Percentiles rank a stretch among this genome's conserved stretches.
Conservation (phyloP, 2,113 vertebrate species). For the Spilogale gracilis region DNA sequence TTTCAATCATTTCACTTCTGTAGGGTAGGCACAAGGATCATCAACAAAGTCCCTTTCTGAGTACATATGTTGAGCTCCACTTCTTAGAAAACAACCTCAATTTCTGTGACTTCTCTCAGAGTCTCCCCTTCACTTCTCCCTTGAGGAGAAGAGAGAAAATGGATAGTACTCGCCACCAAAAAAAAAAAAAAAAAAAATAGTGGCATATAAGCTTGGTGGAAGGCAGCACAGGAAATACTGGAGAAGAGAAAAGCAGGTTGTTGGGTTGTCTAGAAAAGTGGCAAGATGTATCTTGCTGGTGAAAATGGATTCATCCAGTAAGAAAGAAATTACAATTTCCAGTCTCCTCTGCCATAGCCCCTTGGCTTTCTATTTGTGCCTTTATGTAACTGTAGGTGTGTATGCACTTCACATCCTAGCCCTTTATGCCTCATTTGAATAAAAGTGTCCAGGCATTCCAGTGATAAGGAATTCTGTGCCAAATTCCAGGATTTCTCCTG, state of each 20-base stretch:
- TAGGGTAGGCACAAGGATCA: background rate
- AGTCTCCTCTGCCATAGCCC: background rate
- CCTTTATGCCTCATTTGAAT: background rate
- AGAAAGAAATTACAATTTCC: background rate
- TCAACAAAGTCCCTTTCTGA: background rate
- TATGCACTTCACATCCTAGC: background rate
- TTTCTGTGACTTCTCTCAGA: background rate
- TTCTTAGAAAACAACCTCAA: background rate
- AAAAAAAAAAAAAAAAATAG: too few species aligned
- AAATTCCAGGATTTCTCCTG: constrained; percentile 10
- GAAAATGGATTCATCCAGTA: background rate
- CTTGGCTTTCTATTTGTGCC: background rate
- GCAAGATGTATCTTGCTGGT: background rate
- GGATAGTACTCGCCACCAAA: background rate
- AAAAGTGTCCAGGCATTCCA: background rate
- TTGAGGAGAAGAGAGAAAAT: background rate
- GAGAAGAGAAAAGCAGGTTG: background rate
- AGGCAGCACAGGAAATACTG: background rate
- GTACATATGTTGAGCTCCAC: background rate
- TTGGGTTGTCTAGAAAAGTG: background rate
- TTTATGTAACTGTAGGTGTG: background rate
- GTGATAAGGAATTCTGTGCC: background rate
- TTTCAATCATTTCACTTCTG: background rate
- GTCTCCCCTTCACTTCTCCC: background rate
- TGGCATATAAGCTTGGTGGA: background rate